Percentiles rank a stretch among this genome's conserved stretches.
phyloP scores from a whole-genome alignment of 2,113 vertebrate species.

The Corythornis madagascariensis region DNA sequence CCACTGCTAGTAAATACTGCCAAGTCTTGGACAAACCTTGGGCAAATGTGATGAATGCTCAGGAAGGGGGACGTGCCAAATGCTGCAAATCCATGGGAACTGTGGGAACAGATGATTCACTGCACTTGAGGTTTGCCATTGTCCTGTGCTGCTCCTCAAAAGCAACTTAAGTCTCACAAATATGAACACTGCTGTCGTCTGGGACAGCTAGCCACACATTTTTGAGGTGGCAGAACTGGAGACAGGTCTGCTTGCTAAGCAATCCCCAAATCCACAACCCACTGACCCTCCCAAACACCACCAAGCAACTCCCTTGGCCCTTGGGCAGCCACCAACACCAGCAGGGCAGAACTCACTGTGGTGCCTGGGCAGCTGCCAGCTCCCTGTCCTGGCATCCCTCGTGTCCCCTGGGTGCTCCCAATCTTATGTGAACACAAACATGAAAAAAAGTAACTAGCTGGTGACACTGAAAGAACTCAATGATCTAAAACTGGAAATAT shows the following conservation, averaged over 20 bases:
- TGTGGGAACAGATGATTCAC: neutral
- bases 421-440: conserved; percentile 22
- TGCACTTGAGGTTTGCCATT: neutral
- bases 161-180: neutral
- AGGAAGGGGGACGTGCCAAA: neutral
- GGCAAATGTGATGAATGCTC: neutral
- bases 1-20: neutral
- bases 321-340: neutral
- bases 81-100: neutral
- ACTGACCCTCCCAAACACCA: neutral
- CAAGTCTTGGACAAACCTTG: neutral
- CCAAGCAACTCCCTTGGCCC: neutral
- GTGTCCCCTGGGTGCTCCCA: neutral
- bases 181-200: neutral
- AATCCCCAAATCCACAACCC: neutral
- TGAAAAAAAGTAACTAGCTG: neutral
- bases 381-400: neutral
- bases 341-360: neutral
- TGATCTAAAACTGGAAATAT: conserved; percentile 9
- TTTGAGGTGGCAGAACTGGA: neutral
- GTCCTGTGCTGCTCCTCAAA: neutral
- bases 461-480: neutral
- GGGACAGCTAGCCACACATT: neutral
- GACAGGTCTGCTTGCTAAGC: neutral
- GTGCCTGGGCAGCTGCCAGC: neutral